Base-by-base conservation (phyloP, 2,113 vertebrate genomes). In the Bubo bubo region DNA sequence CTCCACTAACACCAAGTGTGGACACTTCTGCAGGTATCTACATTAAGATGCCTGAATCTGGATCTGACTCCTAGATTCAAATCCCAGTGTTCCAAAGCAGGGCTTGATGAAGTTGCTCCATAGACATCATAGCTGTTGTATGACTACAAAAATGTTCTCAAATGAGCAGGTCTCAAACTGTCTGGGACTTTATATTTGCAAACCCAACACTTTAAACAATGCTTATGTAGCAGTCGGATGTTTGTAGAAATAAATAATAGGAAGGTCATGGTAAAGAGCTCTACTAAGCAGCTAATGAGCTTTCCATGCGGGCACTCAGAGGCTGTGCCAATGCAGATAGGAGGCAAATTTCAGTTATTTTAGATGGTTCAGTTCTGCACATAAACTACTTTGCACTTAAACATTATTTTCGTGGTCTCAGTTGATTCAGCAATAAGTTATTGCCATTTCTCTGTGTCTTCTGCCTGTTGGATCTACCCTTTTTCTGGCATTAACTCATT, bases 201-300 rank as follows among this genome's bases (percentile, higher is more conserved):
- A 66, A 71, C 53, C 14, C 35, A 68, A 8, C 13, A 9, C 32
- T 79, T 86, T 23, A 74, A 74, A 63, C 10, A 10, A 64, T 67
- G n/a, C 13, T 32, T 34, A 3, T 12, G 37, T 28, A 26, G 23
- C 30, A 28, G 27, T n/a, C 49, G 43, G 26, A n/a, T 86, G 15
- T 60, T 79, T 55, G 32, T 45, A 53, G 32, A 82, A 79, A 58
- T 70, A 66, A 72, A 45, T 43, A 92, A 41, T 52, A 26, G 9
- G 50, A 82, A 70, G 12, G 43, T 55, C 30, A 17, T 14, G 10
- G 26, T 43, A 35, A 70, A 63, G 27, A 77, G 10, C 64, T 56
- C 11, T 1, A 1, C 30, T 45, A 27, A 70, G 15, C 39, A 83
- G 10, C 6, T 58, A 72, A 37, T 1, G 2, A 64, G 6, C 7